Evolutionary conservation across 2,797 vertebrate genomes (phyloP).

Genomic region (Alectoris magna): DNA sequence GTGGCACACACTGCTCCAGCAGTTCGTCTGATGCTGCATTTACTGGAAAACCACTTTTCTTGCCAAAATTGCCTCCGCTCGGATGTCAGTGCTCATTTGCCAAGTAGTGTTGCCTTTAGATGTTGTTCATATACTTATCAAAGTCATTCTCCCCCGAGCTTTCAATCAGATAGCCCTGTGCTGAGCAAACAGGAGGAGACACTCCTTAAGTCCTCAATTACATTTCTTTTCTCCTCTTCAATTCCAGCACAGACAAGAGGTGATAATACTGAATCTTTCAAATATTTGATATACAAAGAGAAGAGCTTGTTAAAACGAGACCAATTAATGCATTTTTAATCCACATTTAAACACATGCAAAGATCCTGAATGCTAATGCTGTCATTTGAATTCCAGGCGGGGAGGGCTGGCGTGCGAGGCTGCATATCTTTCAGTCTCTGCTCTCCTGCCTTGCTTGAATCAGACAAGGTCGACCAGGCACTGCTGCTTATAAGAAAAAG

Average conservation of each 20-base stretch:
- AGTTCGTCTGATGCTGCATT: background rate
- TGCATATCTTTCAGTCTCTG: constrained; percentile 47
- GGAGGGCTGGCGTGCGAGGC: constrained; percentile 11
- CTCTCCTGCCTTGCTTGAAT: constrained; percentile 10
- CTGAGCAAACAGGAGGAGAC: constrained; percentile 57
- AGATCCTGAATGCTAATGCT: constrained; percentile 66
- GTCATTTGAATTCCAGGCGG: constrained; percentile 36
- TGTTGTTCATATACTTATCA: constrained; percentile 27
- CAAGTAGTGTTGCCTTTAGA: background rate
- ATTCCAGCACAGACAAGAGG: constrained; percentile 63
- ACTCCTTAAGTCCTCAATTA: constrained; percentile 63
- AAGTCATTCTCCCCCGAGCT: constrained; percentile 36
- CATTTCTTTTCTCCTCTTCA: constrained; percentile 61
- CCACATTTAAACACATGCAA: constrained; percentile 70
- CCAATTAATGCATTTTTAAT: constrained; percentile 78
- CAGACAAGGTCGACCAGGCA: background rate
- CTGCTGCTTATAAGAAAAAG: background rate
- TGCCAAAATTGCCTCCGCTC: background rate
- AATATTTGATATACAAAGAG: constrained; percentile 76
- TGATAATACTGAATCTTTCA: constrained; percentile 67
- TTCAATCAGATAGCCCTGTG: background rate
- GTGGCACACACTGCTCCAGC: background rate
- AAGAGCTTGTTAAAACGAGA: constrained; percentile 71
- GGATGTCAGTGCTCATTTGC: background rate
- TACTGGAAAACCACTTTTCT: background rate